Percentiles rank a stretch among this genome's conserved stretches.
phyloP scores from a whole-genome alignment of 1,140 invertebrate genomes.

The Drosophila rufa region DNA sequence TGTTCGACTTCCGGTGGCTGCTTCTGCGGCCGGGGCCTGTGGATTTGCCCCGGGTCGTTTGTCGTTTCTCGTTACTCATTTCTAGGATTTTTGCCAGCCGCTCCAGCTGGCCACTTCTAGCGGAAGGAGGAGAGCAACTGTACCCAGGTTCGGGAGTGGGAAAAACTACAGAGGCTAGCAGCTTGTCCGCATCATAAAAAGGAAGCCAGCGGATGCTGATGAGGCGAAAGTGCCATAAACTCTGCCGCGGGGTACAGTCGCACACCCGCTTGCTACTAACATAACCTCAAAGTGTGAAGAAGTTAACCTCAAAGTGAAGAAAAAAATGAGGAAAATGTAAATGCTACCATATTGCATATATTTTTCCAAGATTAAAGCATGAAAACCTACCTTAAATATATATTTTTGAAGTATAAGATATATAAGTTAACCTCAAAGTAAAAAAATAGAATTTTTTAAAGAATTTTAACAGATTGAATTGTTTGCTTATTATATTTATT shows the following conservation, averaged over 20 bases:
- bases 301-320: background rate
- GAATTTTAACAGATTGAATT: background rate
- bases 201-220: constrained; percentile 5
- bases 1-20: constrained; percentile 71
- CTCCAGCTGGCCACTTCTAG: background rate
- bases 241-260: constrained; percentile 1
- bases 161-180: background rate
- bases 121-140: constrained; percentile 16
- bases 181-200: background rate
- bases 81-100: constrained; percentile 1
- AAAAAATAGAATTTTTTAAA: background rate
- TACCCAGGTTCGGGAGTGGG: background rate
- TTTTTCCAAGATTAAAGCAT: too few species aligned
- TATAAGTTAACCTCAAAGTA: background rate
- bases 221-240: constrained; percentile 3
- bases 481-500: background rate
- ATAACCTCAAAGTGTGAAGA: constrained; percentile 1
- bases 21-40: constrained; percentile 28
- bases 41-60: constrained; percentile 68
- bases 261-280: too few species aligned
- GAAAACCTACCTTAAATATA: too few species aligned
- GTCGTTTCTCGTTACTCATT: constrained; percentile 39
- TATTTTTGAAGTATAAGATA: too few species aligned
- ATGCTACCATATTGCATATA: too few species aligned
- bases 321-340: background rate